Conservation (phyloP, 2,113 vertebrate genomes). For the Naja naja region DNA sequence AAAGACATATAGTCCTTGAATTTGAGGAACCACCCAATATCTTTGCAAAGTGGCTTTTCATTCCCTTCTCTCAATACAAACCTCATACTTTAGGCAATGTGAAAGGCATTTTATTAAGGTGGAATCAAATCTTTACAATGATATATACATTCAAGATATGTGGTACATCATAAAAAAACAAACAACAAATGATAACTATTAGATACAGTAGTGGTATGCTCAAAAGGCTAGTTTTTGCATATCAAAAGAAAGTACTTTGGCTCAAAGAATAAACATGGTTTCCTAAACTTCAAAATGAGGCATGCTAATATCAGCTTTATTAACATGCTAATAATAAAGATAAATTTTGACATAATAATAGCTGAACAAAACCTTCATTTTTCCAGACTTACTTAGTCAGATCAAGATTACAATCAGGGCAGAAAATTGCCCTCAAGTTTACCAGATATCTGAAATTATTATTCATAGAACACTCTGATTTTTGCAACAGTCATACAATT, state of each 20-base stretch:
- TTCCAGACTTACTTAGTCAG: neutral
- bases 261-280: neutral
- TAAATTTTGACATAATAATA: neutral
- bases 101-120: neutral
- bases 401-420: neutral
- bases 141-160: neutral
- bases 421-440: neutral
- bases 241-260: neutral
- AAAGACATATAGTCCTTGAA: neutral
- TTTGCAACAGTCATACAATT: neutral
- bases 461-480: neutral
- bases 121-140: neutral
- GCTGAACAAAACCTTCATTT: neutral
- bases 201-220: neutral
- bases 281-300: neutral
- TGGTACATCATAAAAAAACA: neutral
- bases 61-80: neutral
- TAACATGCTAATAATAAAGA: neutral
- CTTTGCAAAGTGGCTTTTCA: neutral
- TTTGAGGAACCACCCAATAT: neutral
- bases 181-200: neutral
- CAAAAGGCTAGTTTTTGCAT: neutral
- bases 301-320: neutral
- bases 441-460: neutral
- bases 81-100: neutral